Conservation (phyloP, 2,888 invertebrate species). For the Seira sanloemensis region DNA sequence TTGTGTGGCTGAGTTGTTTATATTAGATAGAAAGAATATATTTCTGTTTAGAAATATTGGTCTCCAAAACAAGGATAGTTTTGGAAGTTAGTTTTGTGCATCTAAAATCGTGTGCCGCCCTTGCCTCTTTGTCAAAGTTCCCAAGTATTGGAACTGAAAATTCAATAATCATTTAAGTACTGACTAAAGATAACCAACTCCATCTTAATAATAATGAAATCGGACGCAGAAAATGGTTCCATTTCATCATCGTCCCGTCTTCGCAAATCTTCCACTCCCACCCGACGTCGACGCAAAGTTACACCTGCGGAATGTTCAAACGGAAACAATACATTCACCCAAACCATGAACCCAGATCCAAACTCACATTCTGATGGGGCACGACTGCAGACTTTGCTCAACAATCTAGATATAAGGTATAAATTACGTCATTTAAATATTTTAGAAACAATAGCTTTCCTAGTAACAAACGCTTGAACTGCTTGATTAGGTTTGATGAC, state of each 20-base stretch:
- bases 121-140: no score
- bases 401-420: conserved; percentile 35
- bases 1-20: no score
- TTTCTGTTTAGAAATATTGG: no score
- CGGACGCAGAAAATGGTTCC: not conserved
- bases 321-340: no score
- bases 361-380: conserved; percentile 7
- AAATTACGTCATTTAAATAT: conserved; percentile 14
- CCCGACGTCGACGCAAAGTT: not conserved
- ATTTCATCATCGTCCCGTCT: not conserved
- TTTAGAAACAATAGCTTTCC: not conserved
- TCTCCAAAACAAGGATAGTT: no score
- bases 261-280: not conserved
- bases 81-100: no score
- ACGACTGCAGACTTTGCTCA: conserved; percentile 18
- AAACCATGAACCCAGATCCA: not conserved
- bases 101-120: no score
- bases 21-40: no score
- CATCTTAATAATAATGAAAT: no score
- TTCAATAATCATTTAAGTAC: no score
- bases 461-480: not conserved
- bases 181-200: no score
- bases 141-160: no score
- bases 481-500: conserved; percentile 25
- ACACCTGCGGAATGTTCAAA: not conserved